Evolutionary conservation across 2,113 vertebrate species (phyloP).

Genomic region (Aleadryas rufinucha): DNA sequence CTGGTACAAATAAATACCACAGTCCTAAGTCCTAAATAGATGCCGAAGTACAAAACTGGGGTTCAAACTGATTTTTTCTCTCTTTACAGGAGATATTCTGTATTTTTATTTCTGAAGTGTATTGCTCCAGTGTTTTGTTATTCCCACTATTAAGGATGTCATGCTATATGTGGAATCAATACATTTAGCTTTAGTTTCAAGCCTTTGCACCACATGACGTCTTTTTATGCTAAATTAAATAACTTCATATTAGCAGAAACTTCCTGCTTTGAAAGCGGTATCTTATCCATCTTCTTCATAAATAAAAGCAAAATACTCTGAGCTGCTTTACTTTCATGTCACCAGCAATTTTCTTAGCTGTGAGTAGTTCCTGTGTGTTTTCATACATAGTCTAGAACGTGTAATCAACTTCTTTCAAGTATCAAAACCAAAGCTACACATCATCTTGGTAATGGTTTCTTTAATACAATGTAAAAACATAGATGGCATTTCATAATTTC

Average conservation of each 20-base stretch:
- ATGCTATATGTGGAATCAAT: neutral
- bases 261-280: neutral
- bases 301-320: neutral
- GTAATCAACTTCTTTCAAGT: neutral
- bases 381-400: neutral
- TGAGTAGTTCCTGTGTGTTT: neutral
- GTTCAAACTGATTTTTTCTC: neutral
- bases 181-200: neutral
- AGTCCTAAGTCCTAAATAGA: neutral
- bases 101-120: neutral
- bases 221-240: neutral
- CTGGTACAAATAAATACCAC: neutral
- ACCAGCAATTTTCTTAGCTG: neutral
- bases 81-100: neutral
- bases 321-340: neutral
- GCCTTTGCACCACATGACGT: neutral
- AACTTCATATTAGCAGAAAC: neutral
- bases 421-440: neutral
- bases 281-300: neutral
- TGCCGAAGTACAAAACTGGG: neutral
- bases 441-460: neutral
- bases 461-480: neutral
- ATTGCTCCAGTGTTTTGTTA: neutral
- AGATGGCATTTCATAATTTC: neutral
- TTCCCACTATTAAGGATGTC: neutral